Percentiles rank a stretch among this genome's conserved stretches.
phyloP scores from a whole-genome alignment of 2,797 vertebrate genomes.

The Microctenopoma lineatum region DNA sequence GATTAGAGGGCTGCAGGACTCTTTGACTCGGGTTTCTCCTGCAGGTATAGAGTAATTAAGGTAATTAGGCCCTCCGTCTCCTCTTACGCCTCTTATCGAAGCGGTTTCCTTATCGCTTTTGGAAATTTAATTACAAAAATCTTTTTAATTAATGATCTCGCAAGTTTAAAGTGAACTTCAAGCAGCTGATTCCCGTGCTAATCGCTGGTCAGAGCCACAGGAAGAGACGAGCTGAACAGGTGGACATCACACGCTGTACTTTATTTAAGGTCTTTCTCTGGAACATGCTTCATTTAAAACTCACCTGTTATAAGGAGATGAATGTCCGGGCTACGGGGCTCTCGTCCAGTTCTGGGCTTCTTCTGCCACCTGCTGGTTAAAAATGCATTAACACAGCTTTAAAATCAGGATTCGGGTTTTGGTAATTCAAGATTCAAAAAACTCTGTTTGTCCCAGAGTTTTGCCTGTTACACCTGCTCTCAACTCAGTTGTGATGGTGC shows the following conservation, averaged over 20 bases:
- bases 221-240: slow-evolving; percentile 12
- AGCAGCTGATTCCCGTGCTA: slow-evolving; percentile 40
- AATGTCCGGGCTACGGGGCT: too few relatives aligned
- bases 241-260: slow-evolving; percentile 9
- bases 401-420: too few relatives aligned
- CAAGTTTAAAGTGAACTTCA: slow-evolving; percentile 56
- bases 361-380: too few relatives aligned
- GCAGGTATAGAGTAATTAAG: slow-evolving; percentile 67
- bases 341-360: too few relatives aligned
- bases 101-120: slow-evolving; percentile 60
- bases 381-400: too few relatives aligned
- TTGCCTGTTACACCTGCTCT: too few relatives aligned
- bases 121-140: slow-evolving; percentile 73
- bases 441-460: too few relatives aligned
- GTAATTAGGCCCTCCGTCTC: slow-evolving; percentile 68
- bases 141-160: slow-evolving; percentile 64
- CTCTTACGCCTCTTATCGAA: slow-evolving; percentile 64
- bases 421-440: too few relatives aligned
- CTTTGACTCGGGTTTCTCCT: slow-evolving; percentile 63
- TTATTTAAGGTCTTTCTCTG: background rate
- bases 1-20: slow-evolving; percentile 55
- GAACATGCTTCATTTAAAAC: too few relatives aligned
- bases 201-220: slow-evolving; percentile 11
- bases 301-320: too few relatives aligned
- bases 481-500: too few relatives aligned